Evolutionary conservation across 2,797 vertebrate species (phyloP).

Genomic region (Acestrorhynchus altus): DNA sequence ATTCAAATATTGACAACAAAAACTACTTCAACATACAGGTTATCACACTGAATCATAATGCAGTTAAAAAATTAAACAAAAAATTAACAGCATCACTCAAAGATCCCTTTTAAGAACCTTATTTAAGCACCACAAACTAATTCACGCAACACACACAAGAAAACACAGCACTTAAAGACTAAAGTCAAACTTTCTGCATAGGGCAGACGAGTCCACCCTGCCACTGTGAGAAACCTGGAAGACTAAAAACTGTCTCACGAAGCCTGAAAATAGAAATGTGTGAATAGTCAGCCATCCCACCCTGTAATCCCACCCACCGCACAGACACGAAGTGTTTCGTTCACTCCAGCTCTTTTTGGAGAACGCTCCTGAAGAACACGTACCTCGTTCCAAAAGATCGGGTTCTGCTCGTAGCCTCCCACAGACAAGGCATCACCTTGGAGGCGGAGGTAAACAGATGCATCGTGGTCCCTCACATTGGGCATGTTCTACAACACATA

Average conservation of each 20-base stretch:
- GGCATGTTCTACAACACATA: conserved; percentile 90
- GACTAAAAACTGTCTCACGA: conserved; percentile 14
- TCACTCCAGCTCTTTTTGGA: background rate
- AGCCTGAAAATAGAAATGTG: conserved; percentile 27
- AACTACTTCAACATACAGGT: no score
- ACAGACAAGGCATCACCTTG: conserved; percentile 97
- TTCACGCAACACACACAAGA: conserved; percentile 3
- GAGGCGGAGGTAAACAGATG: conserved; percentile 96
- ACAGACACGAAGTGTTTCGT: background rate
- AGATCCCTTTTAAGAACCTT: no score
- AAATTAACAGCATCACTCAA: no score
- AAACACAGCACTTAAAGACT: no score
- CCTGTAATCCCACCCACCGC: background rate
- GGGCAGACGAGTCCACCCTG: no score
- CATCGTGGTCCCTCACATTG: conserved; percentile 95
- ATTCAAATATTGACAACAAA: no score
- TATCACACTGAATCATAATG: no score
- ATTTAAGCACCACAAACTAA: no score
- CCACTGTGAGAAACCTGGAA: conserved; percentile 28
- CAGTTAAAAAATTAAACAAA: no score
- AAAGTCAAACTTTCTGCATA: background rate
- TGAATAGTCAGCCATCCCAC: conserved; percentile 10
- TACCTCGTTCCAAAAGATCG: conserved; percentile 97
- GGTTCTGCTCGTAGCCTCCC: conserved; percentile 94
- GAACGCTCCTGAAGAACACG: conserved; percentile 51